phyloP scores from a whole-genome alignment of 2,888 invertebrate genomes.

The Saturnia japonica region DNA sequence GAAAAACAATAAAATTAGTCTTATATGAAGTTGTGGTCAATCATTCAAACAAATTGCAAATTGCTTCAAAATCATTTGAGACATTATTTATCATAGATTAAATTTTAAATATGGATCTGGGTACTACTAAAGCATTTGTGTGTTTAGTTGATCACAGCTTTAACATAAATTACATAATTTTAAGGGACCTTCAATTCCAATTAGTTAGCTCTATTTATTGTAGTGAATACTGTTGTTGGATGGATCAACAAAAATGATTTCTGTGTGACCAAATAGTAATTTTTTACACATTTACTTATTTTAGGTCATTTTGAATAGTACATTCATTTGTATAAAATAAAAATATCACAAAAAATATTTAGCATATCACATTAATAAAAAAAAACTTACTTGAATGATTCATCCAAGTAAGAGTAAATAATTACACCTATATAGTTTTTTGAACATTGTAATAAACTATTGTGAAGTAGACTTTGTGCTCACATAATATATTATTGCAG shows the following conservation, averaged over 20 bases:
- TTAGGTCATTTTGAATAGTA: slow-evolving; percentile 65
- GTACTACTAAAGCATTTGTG: slow-evolving; percentile 30
- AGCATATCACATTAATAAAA: slow-evolving; percentile 74
- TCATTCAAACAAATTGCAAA: slow-evolving; percentile 51
- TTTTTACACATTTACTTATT: slow-evolving; percentile 74
- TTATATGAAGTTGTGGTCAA: slow-evolving; percentile 76
- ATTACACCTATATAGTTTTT: slow-evolving; percentile 76
- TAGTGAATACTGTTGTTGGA: slow-evolving; percentile 72
- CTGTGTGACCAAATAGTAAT: slow-evolving; percentile 78
- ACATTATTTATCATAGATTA: slow-evolving; percentile 36
- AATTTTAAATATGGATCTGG: slow-evolving; percentile 23
- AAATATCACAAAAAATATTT: slow-evolving; percentile 75
- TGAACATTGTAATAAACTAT: slow-evolving; percentile 72
- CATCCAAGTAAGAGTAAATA: slow-evolving; percentile 62
- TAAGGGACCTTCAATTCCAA: slow-evolving; percentile 82
- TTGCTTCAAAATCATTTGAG: slow-evolving; percentile 35
- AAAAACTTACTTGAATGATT: slow-evolving; percentile 63
- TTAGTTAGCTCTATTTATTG: slow-evolving; percentile 81
- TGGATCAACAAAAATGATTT: slow-evolving; percentile 69
- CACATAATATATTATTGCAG: slow-evolving; percentile 68
- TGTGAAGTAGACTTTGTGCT: slow-evolving; percentile 72
- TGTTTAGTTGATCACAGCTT: slow-evolving; percentile 76
- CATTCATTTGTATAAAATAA: slow-evolving; percentile 69
- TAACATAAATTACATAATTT: slow-evolving; percentile 77
- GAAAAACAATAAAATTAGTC: slow-evolving; percentile 77